Evolutionary conservation across 2,797 vertebrate genomes (phyloP).

Genomic region (Syngnathus rostellatus): DNA sequence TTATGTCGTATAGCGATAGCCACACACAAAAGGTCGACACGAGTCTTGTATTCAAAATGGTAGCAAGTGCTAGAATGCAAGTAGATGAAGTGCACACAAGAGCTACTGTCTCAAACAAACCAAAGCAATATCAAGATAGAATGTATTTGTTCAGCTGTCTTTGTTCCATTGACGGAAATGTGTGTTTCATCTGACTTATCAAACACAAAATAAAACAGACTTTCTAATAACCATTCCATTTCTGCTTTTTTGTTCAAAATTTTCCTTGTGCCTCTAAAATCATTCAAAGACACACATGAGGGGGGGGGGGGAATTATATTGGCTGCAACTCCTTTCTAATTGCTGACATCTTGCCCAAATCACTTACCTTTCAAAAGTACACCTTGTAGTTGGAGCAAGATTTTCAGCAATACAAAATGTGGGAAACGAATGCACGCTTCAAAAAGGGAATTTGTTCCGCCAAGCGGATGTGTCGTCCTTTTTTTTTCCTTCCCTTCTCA

Average conservation of each 20-base stretch:
- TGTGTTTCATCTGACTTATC: slow-evolving; percentile 52
- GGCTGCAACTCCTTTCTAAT: too few relatives aligned
- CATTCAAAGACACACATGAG: too few relatives aligned
- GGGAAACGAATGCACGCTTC: neutral
- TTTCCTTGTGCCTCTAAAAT: too few relatives aligned
- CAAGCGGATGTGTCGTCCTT: neutral
- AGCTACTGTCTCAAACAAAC: slow-evolving; percentile 46
- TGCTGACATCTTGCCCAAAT: too few relatives aligned
- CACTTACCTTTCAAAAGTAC: too few relatives aligned
- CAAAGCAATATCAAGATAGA: slow-evolving; percentile 50
- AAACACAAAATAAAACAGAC: slow-evolving; percentile 62
- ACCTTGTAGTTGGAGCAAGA: too few relatives aligned
- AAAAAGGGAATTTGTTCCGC: neutral
- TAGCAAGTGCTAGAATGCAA: slow-evolving; percentile 28
- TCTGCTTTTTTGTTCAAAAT: slow-evolving; percentile 10
- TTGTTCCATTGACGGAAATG: slow-evolving; percentile 41
- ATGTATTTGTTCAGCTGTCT: slow-evolving; percentile 63
- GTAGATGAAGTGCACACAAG: slow-evolving; percentile 53
- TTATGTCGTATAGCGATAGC: slow-evolving; percentile 1
- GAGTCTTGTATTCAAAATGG: slow-evolving; percentile 33
- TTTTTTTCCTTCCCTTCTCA: neutral
- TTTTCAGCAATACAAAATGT: neutral
- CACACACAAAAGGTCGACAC: slow-evolving; percentile 34
- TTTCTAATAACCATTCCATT: slow-evolving; percentile 63
- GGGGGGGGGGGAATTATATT: too few relatives aligned